These are phyloP conservation scores for Drosophila trapezifrons DNA, from an alignment of 1,140 invertebrate species.

Conservation along the genomic window DNA sequence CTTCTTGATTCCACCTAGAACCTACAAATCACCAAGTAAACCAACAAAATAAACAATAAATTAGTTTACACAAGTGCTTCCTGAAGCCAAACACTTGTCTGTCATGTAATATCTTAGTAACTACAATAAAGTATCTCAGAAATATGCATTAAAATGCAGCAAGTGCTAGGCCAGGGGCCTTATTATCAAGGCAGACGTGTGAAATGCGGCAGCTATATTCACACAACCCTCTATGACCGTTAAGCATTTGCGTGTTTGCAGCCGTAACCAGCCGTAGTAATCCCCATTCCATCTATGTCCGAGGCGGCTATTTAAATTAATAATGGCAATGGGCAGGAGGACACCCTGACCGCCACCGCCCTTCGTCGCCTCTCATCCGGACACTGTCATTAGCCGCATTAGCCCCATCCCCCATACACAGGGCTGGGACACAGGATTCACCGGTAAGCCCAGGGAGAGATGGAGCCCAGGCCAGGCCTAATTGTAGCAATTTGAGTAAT, in stretches of 20 bases:
- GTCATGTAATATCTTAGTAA: neutral
- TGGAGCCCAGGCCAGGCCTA: constrained; percentile 24
- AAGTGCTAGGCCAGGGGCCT: constrained; percentile 17
- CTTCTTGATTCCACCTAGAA: neutral
- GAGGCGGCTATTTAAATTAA: constrained; percentile 70
- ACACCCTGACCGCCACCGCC: constrained; percentile 28
- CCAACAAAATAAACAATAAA: neutral
- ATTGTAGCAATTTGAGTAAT: constrained; percentile 66
- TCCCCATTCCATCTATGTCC: constrained; percentile 19
- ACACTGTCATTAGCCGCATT: constrained; percentile 62
- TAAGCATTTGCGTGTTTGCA: constrained; percentile 28
- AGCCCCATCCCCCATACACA: constrained; percentile 30
- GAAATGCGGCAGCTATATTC: constrained; percentile 49
- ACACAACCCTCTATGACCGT: constrained; percentile 1
- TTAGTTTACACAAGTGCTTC: constrained; percentile 5
- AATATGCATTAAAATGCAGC: constrained; percentile 30
- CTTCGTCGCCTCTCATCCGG: constrained; percentile 27
- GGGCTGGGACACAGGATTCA: constrained; percentile 40
- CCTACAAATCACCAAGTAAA: neutral
- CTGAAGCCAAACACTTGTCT: neutral
- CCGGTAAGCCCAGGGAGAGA: constrained; percentile 16
- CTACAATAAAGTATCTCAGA: neutral
- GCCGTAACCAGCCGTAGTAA: constrained; percentile 18
- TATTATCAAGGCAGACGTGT: constrained; percentile 64
- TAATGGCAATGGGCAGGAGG: constrained; percentile 45